Evolutionary conservation across 2,888 invertebrate genomes (phyloP).

Genomic region (Temnothorax ravouxi): DNA sequence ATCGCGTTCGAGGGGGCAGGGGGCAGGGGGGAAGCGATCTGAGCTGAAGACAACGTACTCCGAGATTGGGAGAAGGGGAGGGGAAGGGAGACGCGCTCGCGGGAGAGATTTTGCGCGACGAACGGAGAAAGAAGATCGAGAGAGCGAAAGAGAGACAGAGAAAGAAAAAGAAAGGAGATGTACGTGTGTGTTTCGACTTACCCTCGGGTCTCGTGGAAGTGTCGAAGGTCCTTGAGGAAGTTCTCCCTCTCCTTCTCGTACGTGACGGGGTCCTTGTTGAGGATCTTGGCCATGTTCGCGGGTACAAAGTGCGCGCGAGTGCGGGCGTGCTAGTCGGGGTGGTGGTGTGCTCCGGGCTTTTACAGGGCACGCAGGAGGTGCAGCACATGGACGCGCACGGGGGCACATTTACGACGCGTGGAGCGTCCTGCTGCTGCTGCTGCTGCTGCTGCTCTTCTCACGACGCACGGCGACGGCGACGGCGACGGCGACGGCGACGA

Average conservation of each 20-base stretch:
- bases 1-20: no score
- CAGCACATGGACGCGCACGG: slow-evolving; percentile 77
- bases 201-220: slow-evolving; percentile 97
- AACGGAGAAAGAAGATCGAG: no score
- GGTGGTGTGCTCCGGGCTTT: slow-evolving; percentile 76
- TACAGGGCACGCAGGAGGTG: slow-evolving; percentile 74
- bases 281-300: slow-evolving; percentile 89
- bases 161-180: neutral
- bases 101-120: neutral
- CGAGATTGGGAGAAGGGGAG: neutral
- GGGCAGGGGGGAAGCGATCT: neutral
- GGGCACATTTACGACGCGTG: slow-evolving; percentile 78
- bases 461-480: slow-evolving; percentile 12
- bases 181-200: slow-evolving; percentile 87
- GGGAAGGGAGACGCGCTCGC: neutral
- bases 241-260: slow-evolving; percentile 93
- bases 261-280: slow-evolving; percentile 91
- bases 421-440: slow-evolving; percentile 63
- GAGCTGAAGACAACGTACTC: neutral
- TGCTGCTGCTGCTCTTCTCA: slow-evolving; percentile 19
- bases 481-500: neutral
- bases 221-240: slow-evolving; percentile 94
- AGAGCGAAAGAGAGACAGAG: no score
- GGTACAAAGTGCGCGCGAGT: slow-evolving; percentile 66
- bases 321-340: slow-evolving; percentile 73